A percentile compares a stretch with the other conserved stretches of the same genome.
phyloP scores from a whole-genome alignment of 2,797 vertebrate species.

The Eulemur albifrons region DNA sequence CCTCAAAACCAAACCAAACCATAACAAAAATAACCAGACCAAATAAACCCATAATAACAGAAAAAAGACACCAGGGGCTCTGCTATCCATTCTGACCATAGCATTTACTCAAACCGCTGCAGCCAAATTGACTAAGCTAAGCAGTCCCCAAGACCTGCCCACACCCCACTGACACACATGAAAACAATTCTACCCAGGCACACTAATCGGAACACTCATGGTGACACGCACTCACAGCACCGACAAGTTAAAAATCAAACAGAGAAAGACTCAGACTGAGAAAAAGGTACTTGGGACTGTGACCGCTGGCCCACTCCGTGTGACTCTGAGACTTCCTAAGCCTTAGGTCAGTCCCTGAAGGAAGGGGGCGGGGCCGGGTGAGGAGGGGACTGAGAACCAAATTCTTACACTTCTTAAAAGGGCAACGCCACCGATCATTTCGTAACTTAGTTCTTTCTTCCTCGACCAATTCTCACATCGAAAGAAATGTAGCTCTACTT shows the following conservation, averaged over 20 bases:
- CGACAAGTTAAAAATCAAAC: conserved; percentile 1
- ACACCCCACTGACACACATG: neutral
- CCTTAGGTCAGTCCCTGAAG: conserved; percentile 87
- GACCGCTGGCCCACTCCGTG: conserved; percentile 83
- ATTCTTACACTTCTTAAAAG: conserved; percentile 82
- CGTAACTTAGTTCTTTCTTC: neutral
- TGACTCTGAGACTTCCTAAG: conserved; percentile 85
- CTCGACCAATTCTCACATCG: neutral
- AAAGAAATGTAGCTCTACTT: neutral
- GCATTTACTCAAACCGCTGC: neutral
- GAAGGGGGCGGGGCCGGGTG: neutral
- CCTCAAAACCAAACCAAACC: neutral
- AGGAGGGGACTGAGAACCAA: conserved; percentile 74
- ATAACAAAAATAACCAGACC: neutral
- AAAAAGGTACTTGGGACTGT: conserved; percentile 72
- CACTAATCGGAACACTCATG: neutral
- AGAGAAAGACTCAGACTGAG: conserved; percentile 70
- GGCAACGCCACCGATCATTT: conserved; percentile 55
- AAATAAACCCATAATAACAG: neutral
- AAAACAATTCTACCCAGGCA: conserved; percentile 5
- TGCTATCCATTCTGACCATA: neutral
- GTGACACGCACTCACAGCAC: neutral
- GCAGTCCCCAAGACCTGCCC: neutral
- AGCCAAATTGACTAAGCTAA: neutral
- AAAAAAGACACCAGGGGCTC: neutral